phyloP scores from a whole-genome alignment of 92 coral and sea anemone genomes.

The Porites divaricata region DNA sequence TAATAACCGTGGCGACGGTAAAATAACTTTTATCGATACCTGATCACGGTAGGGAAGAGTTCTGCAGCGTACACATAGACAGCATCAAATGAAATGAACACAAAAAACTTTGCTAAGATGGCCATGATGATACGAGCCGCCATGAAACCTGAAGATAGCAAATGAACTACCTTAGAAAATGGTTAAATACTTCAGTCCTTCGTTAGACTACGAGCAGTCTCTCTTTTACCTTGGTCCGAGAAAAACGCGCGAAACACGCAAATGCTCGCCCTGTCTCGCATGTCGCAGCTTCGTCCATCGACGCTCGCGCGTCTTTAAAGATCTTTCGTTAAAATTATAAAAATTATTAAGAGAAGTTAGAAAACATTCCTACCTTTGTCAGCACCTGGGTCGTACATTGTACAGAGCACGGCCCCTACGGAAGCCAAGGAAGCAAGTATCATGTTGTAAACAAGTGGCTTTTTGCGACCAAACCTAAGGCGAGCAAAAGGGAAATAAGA shows the following conservation, averaged over 20 bases:
- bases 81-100: slow-evolving; percentile 75
- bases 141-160: slow-evolving; percentile 54
- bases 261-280: too few species aligned
- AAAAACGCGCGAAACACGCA: too few species aligned
- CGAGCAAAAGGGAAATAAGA: not conserved
- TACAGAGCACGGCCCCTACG: slow-evolving; percentile 52
- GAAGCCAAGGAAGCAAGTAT: slow-evolving; percentile 67
- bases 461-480: slow-evolving; percentile 68
- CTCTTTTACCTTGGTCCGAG: too few species aligned
- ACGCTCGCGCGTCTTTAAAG: too few species aligned
- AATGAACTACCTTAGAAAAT: not conserved
- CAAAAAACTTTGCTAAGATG: slow-evolving; percentile 75
- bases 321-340: too few species aligned
- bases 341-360: not conserved
- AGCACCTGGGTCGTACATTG: slow-evolving; percentile 59
- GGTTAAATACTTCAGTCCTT: too few species aligned
- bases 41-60: slow-evolving; percentile 82
- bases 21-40: slow-evolving; percentile 31
- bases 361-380: slow-evolving; percentile 42
- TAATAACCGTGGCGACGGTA: too few species aligned
- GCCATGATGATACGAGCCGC: slow-evolving; percentile 86
- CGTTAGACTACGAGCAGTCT: too few species aligned
- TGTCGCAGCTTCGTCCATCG: too few species aligned
- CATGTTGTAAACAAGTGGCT: slow-evolving; percentile 56
- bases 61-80: slow-evolving; percentile 79